These are phyloP conservation scores for Drosophila ezoana DNA, from an alignment of 2,888 invertebrate species.

Conservation along the genomic window DNA sequence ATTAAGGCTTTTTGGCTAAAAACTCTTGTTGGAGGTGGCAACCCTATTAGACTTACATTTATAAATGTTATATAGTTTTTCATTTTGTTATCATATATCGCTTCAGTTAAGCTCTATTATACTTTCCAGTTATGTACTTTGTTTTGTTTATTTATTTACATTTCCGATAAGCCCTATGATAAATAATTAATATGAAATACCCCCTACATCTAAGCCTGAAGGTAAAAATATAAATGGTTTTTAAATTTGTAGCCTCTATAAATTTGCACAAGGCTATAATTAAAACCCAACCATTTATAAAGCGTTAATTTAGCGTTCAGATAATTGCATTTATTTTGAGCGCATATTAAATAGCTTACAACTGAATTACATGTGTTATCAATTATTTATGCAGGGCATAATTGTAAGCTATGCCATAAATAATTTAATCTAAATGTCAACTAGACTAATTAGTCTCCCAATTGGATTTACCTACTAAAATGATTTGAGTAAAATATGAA, in stretches of 20 bases:
- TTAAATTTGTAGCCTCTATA: background rate
- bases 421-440: conserved; percentile 9
- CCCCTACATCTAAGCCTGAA: too few relatives aligned
- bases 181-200: too few relatives aligned
- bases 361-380: background rate
- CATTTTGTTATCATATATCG: too few relatives aligned
- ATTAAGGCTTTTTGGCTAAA: too few relatives aligned
- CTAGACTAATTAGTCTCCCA: conserved; percentile 6
- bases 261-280: background rate
- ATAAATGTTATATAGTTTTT: too few relatives aligned
- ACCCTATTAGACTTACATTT: too few relatives aligned
- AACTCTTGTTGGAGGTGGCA: too few relatives aligned
- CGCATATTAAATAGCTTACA: background rate
- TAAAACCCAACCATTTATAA: background rate
- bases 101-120: too few relatives aligned
- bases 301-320: background rate
- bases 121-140: too few relatives aligned
- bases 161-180: background rate
- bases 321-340: background rate
- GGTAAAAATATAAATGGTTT: background rate
- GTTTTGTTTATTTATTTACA: too few relatives aligned
- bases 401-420: background rate
- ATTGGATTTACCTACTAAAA: conserved; percentile 9
- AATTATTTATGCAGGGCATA: conserved; percentile 3
- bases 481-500: background rate